phyloP scores from a whole-genome alignment of 2,888 invertebrate genomes.

The Halictus ligatus region DNA sequence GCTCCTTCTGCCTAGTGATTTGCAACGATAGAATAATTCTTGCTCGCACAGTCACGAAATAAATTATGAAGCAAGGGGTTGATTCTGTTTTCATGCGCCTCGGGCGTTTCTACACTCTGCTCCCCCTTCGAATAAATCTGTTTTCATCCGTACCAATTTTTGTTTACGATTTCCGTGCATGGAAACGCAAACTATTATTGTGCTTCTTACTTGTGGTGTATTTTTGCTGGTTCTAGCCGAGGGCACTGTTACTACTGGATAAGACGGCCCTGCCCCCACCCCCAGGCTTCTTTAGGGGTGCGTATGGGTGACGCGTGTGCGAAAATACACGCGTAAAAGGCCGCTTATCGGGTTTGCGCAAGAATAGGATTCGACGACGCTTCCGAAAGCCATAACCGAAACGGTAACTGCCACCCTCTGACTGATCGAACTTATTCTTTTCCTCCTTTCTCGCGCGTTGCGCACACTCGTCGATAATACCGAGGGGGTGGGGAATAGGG shows the following conservation, averaged over 20 bases:
- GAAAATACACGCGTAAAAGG: slow-evolving; percentile 79
- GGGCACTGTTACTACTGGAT: slow-evolving; percentile 27
- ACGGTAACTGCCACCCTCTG: slow-evolving; percentile 84
- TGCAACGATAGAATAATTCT: neutral
- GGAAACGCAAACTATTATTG: neutral
- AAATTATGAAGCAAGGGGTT: neutral
- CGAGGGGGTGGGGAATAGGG: slow-evolving; percentile 39
- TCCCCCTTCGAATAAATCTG: neutral
- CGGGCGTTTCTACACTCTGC: neutral
- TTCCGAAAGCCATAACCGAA: slow-evolving; percentile 85
- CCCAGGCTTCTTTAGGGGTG: slow-evolving; percentile 7
- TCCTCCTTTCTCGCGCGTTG: slow-evolving; percentile 62
- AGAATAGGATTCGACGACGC: slow-evolving; percentile 84
- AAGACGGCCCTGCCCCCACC: slow-evolving; percentile 22
- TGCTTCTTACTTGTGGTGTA: neutral
- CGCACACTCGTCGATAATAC: slow-evolving; percentile 73
- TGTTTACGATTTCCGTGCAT: neutral
- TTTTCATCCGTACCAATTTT: neutral
- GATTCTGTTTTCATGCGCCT: neutral
- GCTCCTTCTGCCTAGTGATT: neutral
- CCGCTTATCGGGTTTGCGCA: slow-evolving; percentile 84
- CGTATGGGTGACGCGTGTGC: slow-evolving; percentile 70
- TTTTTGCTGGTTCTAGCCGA: neutral
- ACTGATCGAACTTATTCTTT: slow-evolving; percentile 84
- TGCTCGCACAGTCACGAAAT: neutral